phyloP scores from a whole-genome alignment of 2,797 vertebrate genomes.

The Pagetopsis macropterus region DNA sequence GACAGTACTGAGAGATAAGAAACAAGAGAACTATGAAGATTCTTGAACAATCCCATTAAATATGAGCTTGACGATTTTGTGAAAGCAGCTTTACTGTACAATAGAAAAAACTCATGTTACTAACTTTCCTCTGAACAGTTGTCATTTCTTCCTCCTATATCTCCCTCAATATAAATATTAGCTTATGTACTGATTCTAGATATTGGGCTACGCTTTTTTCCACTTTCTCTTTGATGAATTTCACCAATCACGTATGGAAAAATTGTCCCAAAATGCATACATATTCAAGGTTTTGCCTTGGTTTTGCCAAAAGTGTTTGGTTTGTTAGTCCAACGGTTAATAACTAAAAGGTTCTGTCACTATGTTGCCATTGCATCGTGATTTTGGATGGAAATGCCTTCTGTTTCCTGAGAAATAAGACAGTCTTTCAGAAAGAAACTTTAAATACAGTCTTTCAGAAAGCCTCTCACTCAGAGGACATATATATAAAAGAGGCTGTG shows the following conservation, averaged over 20 bases:
- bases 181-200: neutral
- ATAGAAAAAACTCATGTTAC: neutral
- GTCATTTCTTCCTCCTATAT: neutral
- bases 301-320: neutral
- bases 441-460: conserved; percentile 7
- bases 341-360: neutral
- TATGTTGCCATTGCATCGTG: neutral
- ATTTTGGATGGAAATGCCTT: neutral
- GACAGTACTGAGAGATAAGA: neutral
- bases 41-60: neutral
- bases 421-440: no score
- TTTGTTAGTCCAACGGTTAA: conserved; percentile 1
- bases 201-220: neutral
- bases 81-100: neutral
- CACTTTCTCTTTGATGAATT: neutral
- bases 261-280: neutral
- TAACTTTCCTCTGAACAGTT: neutral
- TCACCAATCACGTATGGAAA: neutral
- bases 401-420: neutral
- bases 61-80: neutral
- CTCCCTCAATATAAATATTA: neutral
- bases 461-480: conserved; percentile 19
- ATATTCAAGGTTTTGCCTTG: neutral
- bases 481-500: conserved; percentile 21
- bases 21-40: neutral